Conservation (phyloP, 1,140 invertebrate species). For the Tetramorium alpestre region DNA sequence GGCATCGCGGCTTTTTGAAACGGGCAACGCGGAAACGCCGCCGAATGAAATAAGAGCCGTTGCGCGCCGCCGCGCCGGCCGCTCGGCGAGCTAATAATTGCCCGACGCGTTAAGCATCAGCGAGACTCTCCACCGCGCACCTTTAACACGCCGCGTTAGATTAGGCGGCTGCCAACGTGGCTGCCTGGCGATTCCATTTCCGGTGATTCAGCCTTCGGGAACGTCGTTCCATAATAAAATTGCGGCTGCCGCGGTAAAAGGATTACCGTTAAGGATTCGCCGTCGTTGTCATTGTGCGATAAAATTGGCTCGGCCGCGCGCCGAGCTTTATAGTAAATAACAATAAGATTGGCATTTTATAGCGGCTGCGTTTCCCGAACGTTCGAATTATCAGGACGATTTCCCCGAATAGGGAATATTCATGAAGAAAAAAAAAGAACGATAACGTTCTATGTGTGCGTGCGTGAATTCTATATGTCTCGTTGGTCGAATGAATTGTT, state of each 20-base stretch:
- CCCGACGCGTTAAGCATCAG: conserved; percentile 61
- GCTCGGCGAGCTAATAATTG: conserved; percentile 70
- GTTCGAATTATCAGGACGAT: background rate
- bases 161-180: conserved; percentile 39
- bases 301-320: conserved; percentile 5
- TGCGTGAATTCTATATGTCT: background rate
- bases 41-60: conserved; percentile 74
- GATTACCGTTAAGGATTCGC: conserved; percentile 34
- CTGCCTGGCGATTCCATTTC: conserved; percentile 42
- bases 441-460: background rate
- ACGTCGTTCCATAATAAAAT: conserved; percentile 44
- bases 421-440: background rate
- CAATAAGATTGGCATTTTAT: background rate
- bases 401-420: background rate
- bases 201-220: conserved; percentile 49
- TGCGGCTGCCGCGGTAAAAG: conserved; percentile 17
- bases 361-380: background rate
- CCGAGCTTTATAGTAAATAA: background rate
- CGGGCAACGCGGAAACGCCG: conserved; percentile 70
- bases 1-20: conserved; percentile 32
- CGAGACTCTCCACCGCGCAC: conserved; percentile 40
- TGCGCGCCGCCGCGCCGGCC: conserved; percentile 49
- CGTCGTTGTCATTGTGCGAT: conserved; percentile 15
- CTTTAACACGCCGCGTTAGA: conserved; percentile 53
- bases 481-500: background rate